phyloP scores from a whole-genome alignment of 2,888 invertebrate genomes.

The Drosophila quasianomalipes region DNA sequence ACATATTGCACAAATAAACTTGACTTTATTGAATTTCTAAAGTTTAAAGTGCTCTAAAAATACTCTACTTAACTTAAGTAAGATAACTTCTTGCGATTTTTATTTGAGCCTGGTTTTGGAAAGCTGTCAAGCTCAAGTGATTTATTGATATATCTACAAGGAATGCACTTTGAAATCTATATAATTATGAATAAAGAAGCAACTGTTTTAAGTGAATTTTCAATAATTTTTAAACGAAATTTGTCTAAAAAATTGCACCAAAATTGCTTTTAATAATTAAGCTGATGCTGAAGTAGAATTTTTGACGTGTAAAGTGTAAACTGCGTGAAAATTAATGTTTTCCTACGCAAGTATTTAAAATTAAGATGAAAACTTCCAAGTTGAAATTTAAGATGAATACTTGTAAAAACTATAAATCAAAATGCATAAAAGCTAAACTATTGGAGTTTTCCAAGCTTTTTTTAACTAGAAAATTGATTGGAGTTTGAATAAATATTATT shows the following conservation, averaged over 20 bases:
- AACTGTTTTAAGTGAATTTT: background rate
- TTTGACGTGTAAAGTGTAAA: background rate
- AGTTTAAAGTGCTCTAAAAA: no score
- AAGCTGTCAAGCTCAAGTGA: no score
- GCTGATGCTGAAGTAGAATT: background rate
- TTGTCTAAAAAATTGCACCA: background rate
- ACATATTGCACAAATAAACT: background rate
- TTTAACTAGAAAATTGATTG: background rate
- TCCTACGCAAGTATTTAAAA: background rate
- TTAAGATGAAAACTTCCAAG: no score
- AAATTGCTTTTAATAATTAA: background rate
- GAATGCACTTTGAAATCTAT: no score
- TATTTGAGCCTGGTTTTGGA: no score
- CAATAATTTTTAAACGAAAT: background rate
- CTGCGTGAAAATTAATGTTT: background rate
- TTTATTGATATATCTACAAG: no score
- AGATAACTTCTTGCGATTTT: no score
- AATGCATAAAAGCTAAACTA: background rate
- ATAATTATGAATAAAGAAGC: background rate
- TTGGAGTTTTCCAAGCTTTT: background rate
- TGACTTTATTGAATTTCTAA: background rate
- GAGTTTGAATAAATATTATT: background rate
- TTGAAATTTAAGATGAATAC: background rate
- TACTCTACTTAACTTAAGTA: no score
- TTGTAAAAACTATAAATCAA: background rate